phyloP scores from a whole-genome alignment of 1,140 invertebrate genomes.

The Amphibalanus amphitrite region DNA sequence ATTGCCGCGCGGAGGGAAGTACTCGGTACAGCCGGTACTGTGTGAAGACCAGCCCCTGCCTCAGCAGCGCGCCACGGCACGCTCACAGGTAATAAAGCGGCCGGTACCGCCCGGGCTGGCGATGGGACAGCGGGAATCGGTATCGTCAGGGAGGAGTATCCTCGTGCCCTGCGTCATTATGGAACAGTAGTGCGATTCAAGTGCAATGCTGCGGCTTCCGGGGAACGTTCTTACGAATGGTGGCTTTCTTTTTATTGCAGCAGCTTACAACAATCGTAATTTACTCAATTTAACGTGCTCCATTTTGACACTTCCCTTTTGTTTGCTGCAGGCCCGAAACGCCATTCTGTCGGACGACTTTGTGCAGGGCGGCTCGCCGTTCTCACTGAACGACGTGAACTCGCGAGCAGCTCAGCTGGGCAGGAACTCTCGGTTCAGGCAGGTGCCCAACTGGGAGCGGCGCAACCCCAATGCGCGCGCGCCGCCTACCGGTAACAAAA shows the following conservation, averaged over 20 bases:
- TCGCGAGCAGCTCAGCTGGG: slow-evolving; percentile 76
- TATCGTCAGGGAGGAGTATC: no score
- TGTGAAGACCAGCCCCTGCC: slow-evolving; percentile 70
- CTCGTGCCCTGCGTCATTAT: no score
- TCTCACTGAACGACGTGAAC: slow-evolving; percentile 66
- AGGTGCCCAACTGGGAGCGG: slow-evolving; percentile 59
- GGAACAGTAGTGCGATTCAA: neutral
- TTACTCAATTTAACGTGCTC: no score
- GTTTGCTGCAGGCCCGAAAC: neutral
- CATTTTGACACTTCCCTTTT: no score
- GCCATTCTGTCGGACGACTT: neutral
- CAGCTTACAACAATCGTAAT: neutral
- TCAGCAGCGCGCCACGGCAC: slow-evolving; percentile 51
- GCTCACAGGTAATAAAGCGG: no score
- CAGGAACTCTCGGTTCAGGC: slow-evolving; percentile 36
- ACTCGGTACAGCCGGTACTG: slow-evolving; percentile 73
- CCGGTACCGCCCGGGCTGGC: no score
- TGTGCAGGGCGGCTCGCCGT: slow-evolving; percentile 52
- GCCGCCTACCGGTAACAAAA: neutral
- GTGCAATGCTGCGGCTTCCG: neutral
- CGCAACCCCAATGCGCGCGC: slow-evolving; percentile 52
- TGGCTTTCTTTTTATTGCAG: neutral
- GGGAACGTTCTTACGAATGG: neutral
- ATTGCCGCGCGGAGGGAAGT: slow-evolving; percentile 74
- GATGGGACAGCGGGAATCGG: neutral